phyloP scores from a whole-genome alignment of 1,140 invertebrate genomes.

The Drosophila tani region DNA sequence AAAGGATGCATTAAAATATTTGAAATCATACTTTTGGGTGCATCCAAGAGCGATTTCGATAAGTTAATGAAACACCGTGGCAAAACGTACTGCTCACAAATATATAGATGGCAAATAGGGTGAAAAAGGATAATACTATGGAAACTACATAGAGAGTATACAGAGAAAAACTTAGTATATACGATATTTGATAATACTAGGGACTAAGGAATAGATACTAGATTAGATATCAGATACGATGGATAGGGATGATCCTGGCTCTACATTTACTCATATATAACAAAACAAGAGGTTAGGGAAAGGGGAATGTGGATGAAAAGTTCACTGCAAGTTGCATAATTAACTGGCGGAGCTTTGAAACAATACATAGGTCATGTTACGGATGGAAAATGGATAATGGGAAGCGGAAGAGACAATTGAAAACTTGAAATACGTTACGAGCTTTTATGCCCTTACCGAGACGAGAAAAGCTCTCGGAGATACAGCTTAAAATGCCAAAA shows the following conservation, averaged over 20 bases:
- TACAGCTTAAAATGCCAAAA: constrained; percentile 17
- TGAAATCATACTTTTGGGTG: no score
- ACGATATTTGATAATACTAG: neutral
- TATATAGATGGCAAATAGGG: neutral
- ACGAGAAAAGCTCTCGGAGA: constrained; percentile 9
- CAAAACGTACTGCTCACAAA: constrained; percentile 10
- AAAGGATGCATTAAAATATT: no score
- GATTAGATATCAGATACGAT: neutral
- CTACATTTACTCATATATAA: constrained; percentile 5
- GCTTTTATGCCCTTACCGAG: constrained; percentile 30
- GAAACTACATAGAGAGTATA: constrained; percentile 29
- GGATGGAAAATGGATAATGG: constrained; percentile 15
- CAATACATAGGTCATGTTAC: constrained; percentile 1
- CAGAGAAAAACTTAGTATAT: constrained; percentile 11
- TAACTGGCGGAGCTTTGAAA: constrained; percentile 58
- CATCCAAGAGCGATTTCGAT: no score
- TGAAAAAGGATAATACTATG: constrained; percentile 9
- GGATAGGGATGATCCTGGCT: neutral
- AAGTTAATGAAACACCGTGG: neutral
- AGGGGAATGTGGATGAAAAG: constrained; percentile 44
- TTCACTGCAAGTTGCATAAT: constrained; percentile 53
- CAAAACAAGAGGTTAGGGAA: no score
- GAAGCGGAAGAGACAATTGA: constrained; percentile 38
- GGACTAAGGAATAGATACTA: neutral
- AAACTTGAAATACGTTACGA: constrained; percentile 47